Percentiles rank a stretch among this genome's conserved stretches.
phyloP scores from a whole-genome alignment of 2,888 invertebrate species.

The Andrena marginata region DNA sequence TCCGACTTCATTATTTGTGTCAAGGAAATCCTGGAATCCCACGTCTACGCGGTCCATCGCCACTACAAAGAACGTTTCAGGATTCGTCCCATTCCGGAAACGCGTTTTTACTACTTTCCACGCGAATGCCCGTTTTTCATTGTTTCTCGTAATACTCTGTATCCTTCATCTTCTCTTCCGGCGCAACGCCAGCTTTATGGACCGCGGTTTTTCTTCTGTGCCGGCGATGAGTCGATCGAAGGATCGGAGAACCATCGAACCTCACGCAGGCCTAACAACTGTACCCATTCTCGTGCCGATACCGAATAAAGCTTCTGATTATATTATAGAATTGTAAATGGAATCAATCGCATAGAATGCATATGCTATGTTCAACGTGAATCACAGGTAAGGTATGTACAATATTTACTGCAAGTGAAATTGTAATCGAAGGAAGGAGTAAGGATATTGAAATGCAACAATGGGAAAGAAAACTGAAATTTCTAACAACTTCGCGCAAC shows the following conservation, averaged over 20 bases:
- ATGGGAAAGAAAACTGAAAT: too few species aligned
- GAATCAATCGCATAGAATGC: not conserved
- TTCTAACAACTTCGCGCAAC: too few species aligned
- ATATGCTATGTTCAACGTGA: too few species aligned
- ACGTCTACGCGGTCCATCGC: constrained; percentile 46
- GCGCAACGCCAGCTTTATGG: constrained; percentile 10
- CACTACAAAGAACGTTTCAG: constrained; percentile 22
- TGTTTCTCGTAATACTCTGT: constrained; percentile 37
- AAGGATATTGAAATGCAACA: too few species aligned
- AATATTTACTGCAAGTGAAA: too few species aligned
- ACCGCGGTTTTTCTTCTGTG: not conserved
- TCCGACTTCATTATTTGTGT: constrained; percentile 71
- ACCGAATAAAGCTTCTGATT: not conserved
- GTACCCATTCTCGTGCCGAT: not conserved
- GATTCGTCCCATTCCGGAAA: constrained; percentile 51
- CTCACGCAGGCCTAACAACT: not conserved
- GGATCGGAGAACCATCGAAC: not conserved
- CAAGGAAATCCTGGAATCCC: constrained; percentile 69
- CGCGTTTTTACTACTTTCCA: constrained; percentile 54
- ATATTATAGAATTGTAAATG: not conserved
- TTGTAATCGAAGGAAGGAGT: too few species aligned
- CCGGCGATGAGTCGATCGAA: constrained; percentile 25
- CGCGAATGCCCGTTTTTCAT: constrained; percentile 31
- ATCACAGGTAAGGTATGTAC: too few species aligned
- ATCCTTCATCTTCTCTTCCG: constrained; percentile 34